Percentiles rank a stretch among this genome's conserved stretches.
Evolutionary conservation across 2,113 vertebrate species (phyloP).

Genomic region (Oncorhynchus tshawytscha): DNA sequence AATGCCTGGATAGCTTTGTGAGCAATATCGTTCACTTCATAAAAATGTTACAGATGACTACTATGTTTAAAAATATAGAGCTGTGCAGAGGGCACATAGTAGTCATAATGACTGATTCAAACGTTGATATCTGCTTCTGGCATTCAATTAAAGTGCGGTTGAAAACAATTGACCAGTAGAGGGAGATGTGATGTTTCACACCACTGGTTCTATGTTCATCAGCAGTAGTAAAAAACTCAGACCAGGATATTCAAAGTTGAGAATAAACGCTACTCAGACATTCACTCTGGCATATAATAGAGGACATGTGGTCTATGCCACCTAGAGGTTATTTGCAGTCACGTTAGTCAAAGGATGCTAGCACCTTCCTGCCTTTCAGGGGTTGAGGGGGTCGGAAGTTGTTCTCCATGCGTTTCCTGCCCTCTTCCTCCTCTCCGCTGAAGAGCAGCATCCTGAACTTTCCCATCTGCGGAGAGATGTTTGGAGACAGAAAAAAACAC

Average conservation of each 20-base stretch:
- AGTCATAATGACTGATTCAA: neutral
- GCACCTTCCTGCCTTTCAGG: constrained; percentile 86
- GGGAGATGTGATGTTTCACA: constrained; percentile 6
- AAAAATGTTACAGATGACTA: too few species aligned
- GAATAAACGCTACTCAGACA: neutral
- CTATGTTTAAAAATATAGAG: too few species aligned
- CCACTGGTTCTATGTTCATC: neutral
- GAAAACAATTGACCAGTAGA: neutral
- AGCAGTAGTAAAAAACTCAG: constrained; percentile 11
- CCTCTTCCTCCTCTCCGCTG: constrained; percentile 80
- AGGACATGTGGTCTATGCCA: too few species aligned
- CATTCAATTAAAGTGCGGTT: neutral
- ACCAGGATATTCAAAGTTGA: neutral
- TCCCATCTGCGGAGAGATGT: constrained; percentile 76
- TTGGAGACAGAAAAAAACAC: neutral
- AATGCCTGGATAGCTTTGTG: too few species aligned
- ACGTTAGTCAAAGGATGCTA: constrained; percentile 83
- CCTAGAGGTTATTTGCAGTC: constrained; percentile 27
- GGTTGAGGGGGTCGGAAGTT: constrained; percentile 94
- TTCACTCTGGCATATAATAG: constrained; percentile 8
- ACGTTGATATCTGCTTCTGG: neutral
- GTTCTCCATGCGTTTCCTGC: constrained; percentile 88
- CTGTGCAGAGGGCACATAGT: neutral
- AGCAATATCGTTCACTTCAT: too few species aligned
- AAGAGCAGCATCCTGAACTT: constrained; percentile 88